phyloP scores from a whole-genome alignment of 2,113 vertebrate species.

The Mionectes macconnelli region DNA sequence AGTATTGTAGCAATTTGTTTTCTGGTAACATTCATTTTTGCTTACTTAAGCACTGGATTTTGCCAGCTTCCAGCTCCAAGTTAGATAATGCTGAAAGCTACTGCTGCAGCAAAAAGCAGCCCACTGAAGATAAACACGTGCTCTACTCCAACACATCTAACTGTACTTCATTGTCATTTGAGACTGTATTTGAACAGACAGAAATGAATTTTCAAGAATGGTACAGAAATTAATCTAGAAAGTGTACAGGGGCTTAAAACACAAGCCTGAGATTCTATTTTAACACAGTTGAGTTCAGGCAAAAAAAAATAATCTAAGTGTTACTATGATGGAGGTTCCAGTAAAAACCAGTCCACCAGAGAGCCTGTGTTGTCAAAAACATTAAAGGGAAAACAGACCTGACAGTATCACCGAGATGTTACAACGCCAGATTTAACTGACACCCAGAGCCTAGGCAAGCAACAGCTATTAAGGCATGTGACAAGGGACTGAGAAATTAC shows the following conservation, averaged over 20 bases:
- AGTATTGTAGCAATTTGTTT: neutral
- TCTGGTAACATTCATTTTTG: neutral
- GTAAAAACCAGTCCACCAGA: neutral
- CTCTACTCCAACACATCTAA: neutral
- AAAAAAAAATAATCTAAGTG: neutral
- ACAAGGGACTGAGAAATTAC: neutral
- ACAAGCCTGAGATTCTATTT: neutral
- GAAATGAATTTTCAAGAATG: neutral
- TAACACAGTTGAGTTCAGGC: neutral
- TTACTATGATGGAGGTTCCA: neutral
- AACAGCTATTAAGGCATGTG: neutral
- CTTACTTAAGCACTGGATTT: constrained; percentile 18
- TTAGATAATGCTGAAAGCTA: neutral
- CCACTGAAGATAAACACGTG: neutral
- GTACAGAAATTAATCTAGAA: neutral
- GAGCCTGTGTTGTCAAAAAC: neutral
- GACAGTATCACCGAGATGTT: neutral
- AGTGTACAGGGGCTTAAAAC: neutral
- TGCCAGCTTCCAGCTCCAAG: neutral
- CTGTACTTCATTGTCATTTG: neutral
- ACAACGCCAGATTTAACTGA: neutral
- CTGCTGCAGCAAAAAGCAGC: constrained; percentile 1
- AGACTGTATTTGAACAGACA: neutral
- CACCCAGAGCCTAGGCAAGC: neutral
- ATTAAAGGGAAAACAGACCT: neutral